phyloP scores from a whole-genome alignment of 2,797 vertebrate species.

The Muscicapa striata region DNA sequence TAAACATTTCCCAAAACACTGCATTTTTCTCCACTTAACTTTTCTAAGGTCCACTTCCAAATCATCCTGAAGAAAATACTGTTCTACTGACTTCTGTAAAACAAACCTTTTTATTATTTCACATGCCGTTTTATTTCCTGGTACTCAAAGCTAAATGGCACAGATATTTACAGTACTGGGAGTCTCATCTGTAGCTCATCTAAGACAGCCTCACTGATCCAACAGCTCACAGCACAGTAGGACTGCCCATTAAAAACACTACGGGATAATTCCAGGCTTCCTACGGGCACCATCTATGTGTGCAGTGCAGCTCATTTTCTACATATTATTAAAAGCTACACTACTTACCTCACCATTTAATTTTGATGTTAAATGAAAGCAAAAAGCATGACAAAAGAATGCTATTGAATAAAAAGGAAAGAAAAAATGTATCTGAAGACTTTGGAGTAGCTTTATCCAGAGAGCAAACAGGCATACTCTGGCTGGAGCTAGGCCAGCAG shows the following conservation, averaged over 20 bases:
- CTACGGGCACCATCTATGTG: neutral
- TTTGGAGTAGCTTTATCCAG: neutral
- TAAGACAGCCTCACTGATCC: neutral
- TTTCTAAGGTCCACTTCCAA: neutral
- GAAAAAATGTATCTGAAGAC: neutral
- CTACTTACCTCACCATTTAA: neutral
- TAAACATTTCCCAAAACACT: neutral
- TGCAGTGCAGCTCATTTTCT: neutral
- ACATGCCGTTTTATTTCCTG: neutral
- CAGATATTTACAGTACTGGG: neutral
- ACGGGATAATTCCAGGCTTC: neutral
- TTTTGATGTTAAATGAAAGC: neutral
- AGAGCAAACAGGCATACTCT: neutral
- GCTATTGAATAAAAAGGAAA: neutral
- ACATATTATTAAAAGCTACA: neutral
- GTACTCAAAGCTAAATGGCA: neutral
- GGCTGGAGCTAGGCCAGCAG: neutral
- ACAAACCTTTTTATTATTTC: slow-evolving; percentile 3
- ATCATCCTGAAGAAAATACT: neutral
- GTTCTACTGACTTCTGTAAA: neutral
- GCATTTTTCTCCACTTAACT: neutral
- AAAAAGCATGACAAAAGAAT: neutral
- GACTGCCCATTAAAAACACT: slow-evolving; percentile 3
- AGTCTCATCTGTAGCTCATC: neutral
- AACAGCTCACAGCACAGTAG: neutral